Conservation (phyloP, 2,888 invertebrate species). For the Magallana nippona region DNA sequence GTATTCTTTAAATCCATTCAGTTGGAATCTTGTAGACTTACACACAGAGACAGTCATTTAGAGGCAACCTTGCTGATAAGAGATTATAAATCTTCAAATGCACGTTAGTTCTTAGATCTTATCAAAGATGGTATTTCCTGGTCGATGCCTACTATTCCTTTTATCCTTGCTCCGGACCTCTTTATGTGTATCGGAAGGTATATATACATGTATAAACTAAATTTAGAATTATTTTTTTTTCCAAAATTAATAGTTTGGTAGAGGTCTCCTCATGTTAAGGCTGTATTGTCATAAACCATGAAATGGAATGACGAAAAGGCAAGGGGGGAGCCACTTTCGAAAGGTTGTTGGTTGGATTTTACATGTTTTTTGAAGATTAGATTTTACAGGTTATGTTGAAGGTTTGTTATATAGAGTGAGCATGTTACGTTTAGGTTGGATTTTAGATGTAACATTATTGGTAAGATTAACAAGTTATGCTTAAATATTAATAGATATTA, state of each 20-base stretch:
- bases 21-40: no score
- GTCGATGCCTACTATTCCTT: background rate
- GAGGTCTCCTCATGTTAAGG: no score
- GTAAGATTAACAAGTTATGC: no score
- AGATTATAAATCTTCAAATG: background rate
- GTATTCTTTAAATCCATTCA: no score
- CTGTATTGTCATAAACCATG: no score
- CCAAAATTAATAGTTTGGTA: no score
- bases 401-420: background rate
- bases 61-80: slow-evolving; percentile 12
- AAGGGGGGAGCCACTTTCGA: no score
- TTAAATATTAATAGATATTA: no score
- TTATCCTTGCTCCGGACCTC: background rate
- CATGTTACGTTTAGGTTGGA: background rate
- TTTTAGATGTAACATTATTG: no score
- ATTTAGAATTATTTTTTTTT: background rate
- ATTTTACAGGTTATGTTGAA: background rate
- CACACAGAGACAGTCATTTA: no score
- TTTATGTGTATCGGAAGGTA: slow-evolving; percentile 2
- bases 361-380: background rate
- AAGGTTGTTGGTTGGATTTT: no score
- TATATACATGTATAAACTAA: background rate
- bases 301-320: no score
- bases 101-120: background rate
- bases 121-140: background rate